Evolutionary conservation across 2,888 invertebrate genomes (phyloP), one percentile per base, ranked within the genome.

Genomic region (Craniophora ligustri): DNA sequence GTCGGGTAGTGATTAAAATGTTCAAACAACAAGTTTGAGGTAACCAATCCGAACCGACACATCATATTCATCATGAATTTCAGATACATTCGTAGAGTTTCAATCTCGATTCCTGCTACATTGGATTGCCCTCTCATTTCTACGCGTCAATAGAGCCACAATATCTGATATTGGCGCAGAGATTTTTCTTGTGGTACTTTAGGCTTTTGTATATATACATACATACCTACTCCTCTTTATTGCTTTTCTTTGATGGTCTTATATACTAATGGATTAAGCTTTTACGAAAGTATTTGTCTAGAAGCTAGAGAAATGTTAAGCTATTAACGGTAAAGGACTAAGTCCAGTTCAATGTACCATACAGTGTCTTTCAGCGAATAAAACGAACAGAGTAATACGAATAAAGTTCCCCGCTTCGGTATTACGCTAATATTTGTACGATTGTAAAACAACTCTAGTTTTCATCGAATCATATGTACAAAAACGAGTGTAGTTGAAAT

Each of bases 211-310:
- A 6, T 26, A 11, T 41, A 28, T 10, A n/a, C n/a, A n/a, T n/a
- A n/a, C n/a, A n/a, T n/a, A n/a, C n/a, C n/a, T n/a, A n/a, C n/a
- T 28, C 5, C 10, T 21, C 8, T 26, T 45, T 28, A 45, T 35
- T 5, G 16, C 16, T 11, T 16, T n/a, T 15, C 14, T 42, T 44
- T 28, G 23, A 44, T 23, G 16, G 32, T 15, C 15, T 38, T 21
- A 16, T 16, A 16, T n/a, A 13, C 35, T 28, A 44, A 26, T 34
- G 32, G 32, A 42, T 42, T 42, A 34, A 32, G 32, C 32, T 32
- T 10, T 21, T 14, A 42, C 19, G 32, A 4, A 31, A 42, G 21
- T 34, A 34, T 21, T 11, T 36, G n/a, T 21, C 19, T 41, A 21
- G 19, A 7, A 23, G 15, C n/a, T 11, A 3, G 15, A 23, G 15